A percentile compares a stretch with the other conserved stretches of the same genome.
phyloP scores from a whole-genome alignment of 2,888 invertebrate genomes.

The Lasioglossum vierecki region DNA sequence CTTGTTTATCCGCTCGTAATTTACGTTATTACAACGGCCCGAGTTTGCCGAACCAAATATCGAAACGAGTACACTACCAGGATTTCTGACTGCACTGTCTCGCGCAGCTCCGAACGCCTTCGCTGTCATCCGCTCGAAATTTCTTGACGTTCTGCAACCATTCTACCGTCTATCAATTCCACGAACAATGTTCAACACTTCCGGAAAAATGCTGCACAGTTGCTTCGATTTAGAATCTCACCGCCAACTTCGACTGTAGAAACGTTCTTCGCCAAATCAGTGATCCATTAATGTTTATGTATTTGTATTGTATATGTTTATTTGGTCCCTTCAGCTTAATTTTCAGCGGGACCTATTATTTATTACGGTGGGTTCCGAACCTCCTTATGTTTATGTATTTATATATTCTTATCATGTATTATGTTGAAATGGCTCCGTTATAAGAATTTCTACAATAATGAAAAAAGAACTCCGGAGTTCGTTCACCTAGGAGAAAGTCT shows the following conservation, averaged over 20 bases:
- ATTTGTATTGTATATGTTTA: no score
- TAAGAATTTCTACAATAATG: no score
- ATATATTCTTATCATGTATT: no score
- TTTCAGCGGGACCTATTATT: no score
- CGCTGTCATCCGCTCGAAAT: background rate
- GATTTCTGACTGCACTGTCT: background rate
- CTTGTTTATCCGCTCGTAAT: slow-evolving; percentile 38
- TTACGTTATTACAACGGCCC: slow-evolving; percentile 15
- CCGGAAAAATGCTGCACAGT: background rate
- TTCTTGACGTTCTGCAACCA: background rate
- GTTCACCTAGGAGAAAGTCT: background rate
- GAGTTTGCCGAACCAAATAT: background rate
- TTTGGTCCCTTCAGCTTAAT: no score
- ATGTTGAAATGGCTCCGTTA: no score
- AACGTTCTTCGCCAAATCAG: background rate
- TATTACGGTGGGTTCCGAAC: no score
- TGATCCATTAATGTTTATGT: background rate
- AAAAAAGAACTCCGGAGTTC: background rate
- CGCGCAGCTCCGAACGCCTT: background rate
- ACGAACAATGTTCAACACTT: background rate
- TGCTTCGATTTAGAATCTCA: background rate
- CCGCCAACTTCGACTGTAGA: background rate
- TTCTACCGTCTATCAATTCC: background rate
- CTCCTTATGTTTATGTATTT: no score
- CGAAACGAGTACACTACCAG: background rate